Conservation (phyloP, 2,797 vertebrate species). For the Malurus leucopterus region DNA sequence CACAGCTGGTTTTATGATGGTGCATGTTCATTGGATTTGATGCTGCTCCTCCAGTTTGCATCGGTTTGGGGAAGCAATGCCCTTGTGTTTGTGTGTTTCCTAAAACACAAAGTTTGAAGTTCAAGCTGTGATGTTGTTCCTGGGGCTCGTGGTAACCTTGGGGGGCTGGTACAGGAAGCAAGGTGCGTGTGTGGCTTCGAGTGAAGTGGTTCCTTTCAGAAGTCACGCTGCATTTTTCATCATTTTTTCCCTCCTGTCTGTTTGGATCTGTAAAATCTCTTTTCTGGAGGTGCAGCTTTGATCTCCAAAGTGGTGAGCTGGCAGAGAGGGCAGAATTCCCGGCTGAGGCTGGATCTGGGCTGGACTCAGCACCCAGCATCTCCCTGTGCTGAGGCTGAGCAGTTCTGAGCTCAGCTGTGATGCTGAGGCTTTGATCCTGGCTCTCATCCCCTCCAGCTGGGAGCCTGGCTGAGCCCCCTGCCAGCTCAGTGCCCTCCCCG, state of each 20-base stretch:
- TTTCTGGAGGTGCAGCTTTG: slow-evolving; percentile 37
- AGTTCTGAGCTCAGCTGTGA: background rate
- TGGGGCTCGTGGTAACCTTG: background rate
- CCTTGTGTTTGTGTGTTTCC: background rate
- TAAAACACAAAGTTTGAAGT: background rate
- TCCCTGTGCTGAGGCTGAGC: background rate
- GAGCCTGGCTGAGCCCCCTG: background rate
- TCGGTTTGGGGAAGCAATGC: background rate
- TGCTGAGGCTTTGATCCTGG: background rate
- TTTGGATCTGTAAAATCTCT: background rate
- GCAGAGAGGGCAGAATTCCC: background rate
- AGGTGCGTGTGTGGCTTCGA: background rate
- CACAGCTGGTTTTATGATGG: background rate
- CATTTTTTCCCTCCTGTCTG: background rate
- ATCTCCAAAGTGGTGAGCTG: background rate
- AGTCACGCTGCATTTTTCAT: background rate
- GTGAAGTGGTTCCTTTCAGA: slow-evolving; percentile 24
- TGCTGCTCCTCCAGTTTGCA: background rate
- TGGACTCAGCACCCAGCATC: background rate
- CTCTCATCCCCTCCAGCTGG: background rate
- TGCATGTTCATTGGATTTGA: background rate
- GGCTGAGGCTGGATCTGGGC: background rate
- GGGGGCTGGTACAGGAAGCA: background rate
- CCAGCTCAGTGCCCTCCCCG: background rate
- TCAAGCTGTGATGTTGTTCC: background rate